Conservation (phyloP, 2,888 invertebrate species). For the Ceriagrion tenellum region DNA sequence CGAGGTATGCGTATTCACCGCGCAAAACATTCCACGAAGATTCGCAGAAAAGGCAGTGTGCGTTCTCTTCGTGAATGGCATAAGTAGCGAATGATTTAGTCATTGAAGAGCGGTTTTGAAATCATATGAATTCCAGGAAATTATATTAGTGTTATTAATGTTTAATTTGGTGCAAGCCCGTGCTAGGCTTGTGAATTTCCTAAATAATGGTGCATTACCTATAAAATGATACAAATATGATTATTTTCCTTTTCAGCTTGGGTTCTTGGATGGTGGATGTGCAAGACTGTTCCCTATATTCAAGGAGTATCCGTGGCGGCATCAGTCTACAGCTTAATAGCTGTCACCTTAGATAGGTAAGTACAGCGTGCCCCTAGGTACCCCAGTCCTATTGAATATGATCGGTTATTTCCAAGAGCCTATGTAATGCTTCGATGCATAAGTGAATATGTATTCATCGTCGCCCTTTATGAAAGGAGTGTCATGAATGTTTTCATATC, state of each 20-base stretch:
- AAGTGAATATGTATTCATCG: no score
- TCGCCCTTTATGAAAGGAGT: no score
- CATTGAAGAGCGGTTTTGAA: no score
- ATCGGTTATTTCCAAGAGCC: no score
- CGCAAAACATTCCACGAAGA: no score
- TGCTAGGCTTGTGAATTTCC: background rate
- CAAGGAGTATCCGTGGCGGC: constrained; percentile 97
- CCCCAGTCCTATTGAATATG: no score
- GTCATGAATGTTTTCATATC: no score
- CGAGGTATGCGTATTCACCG: no score
- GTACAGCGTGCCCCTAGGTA: constrained; percentile 74
- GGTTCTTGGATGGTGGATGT: constrained; percentile 97
- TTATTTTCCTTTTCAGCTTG: constrained; percentile 86
- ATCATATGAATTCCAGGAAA: no score
- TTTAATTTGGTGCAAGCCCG: background rate
- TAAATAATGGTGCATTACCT: background rate
- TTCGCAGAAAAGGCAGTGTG: background rate
- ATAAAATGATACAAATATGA: background rate
- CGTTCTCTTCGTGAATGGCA: no score
- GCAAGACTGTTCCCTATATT: constrained; percentile 96
- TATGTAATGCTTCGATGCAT: no score
- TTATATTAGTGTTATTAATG: background rate
- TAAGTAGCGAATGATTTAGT: no score
- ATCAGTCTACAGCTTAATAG: constrained; percentile 96
- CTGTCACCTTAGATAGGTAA: constrained; percentile 96